These are phyloP conservation scores for Saccostrea glomerata DNA, from an alignment of 1,140 invertebrate genomes.

Conservation along the genomic window DNA sequence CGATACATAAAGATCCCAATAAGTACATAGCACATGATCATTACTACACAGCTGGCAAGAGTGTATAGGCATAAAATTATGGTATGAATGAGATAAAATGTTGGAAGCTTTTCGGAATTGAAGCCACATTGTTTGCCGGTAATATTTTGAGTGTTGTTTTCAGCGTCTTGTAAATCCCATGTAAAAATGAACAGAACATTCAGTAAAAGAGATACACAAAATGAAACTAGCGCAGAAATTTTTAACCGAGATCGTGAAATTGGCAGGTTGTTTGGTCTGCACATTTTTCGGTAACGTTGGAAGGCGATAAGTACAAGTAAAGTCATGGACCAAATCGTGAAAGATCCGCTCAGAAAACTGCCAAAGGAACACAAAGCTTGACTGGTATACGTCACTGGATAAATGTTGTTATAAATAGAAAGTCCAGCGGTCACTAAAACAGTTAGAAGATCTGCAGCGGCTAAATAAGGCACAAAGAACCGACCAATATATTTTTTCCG, in stretches of 20 bases:
- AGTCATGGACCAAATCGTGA: background rate
- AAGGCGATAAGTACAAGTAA: constrained; percentile 18
- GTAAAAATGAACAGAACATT: background rate
- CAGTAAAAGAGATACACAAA: background rate
- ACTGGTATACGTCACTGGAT: background rate
- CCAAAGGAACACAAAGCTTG: background rate
- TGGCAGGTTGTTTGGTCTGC: constrained; percentile 16
- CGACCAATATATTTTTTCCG: background rate
- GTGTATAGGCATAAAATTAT: background rate
- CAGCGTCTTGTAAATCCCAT: background rate
- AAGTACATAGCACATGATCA: background rate
- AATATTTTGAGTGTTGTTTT: background rate
- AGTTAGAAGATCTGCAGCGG: constrained; percentile 18
- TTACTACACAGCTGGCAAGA: background rate
- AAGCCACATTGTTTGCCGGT: background rate
- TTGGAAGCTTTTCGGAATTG: background rate
- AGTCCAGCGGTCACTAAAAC: background rate
- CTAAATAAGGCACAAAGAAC: constrained; percentile 39
- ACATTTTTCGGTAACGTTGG: constrained; percentile 43
- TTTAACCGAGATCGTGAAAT: background rate
- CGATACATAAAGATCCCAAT: background rate
- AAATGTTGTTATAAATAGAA: background rate
- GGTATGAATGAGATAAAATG: background rate
- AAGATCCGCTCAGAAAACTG: background rate
- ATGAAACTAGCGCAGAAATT: background rate